Evolutionary conservation across 2,113 vertebrate species (phyloP), one percentile per base, ranked within the genome.

Genomic region (Cebus imitator): DNA sequence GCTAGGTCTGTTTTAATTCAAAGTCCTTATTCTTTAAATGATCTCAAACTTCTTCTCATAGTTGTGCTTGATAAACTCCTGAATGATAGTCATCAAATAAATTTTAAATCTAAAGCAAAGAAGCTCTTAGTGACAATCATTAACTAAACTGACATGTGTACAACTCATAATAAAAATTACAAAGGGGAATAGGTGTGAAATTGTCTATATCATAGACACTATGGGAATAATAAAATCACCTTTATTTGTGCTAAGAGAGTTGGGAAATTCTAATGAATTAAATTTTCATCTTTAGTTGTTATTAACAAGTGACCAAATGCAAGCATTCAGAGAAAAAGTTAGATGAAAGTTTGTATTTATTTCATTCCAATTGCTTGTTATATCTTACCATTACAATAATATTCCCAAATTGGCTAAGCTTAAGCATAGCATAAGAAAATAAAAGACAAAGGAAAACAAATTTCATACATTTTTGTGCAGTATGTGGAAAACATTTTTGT

Each of bases 71-170:
- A 17, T 43, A 78, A 79, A 35, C 9, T 8, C 6, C 8, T 86
- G 72, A 57, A 35, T 32, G 82, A 43, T 21, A 48, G 27, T 72
- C 30, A 73, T 1, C 6, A 82, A 84, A 93, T 40, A 80, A 20
- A 90, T 68, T 50, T 57, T 81, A 88, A 95, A n/a, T 72, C 4
- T 23, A 81, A 93, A 76, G 18, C 27, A 84, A 90, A 96, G 30
- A 66, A 80, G 27, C 2, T 43, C 57, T 87, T 50, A 50, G 1
- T 70, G 35, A 70, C 8, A 91, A 72, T 87, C 84, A 64, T 93
- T 82, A 58, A 76, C 16, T 72, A 93, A 91, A 48, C 0, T 40
- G 78, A 85, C 0, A 48, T 0, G 6, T 73, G 13, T 32, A 16
- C 30, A 72, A 9, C 8, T 79, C 32, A 45, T 13, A 87, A 83